These are phyloP conservation scores for Temnothorax nylanderi DNA, from an alignment of 1,140 invertebrate species.

Conservation along the genomic window DNA sequence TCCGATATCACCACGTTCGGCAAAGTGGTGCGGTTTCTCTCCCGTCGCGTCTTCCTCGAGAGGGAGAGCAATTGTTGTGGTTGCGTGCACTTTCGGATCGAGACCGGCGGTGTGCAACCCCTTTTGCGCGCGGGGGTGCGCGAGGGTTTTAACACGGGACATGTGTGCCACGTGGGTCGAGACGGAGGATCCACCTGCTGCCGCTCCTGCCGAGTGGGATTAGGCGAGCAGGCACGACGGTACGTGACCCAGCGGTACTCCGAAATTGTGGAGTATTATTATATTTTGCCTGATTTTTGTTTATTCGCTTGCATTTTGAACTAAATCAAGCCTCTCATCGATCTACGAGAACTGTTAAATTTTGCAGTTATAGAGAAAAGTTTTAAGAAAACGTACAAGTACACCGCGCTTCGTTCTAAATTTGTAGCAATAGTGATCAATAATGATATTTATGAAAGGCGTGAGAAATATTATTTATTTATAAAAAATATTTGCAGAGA, in stretches of 20 bases:
- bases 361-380: neutral
- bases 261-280: neutral
- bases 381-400: neutral
- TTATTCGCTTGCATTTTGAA: neutral
- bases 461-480: neutral
- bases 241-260: conserved; percentile 31
- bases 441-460: neutral
- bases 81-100: neutral
- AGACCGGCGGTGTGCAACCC: neutral
- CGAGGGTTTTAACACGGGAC: conserved; percentile 34
- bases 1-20: neutral
- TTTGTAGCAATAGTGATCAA: neutral
- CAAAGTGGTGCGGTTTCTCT: neutral
- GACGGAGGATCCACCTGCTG: conserved; percentile 63
- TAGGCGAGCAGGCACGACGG: conserved; percentile 64
- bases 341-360: neutral
- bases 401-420: neutral
- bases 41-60: too few relatives aligned
- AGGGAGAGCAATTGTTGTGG: neutral
- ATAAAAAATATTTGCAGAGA: neutral
- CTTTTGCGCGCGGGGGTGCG: neutral
- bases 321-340: neutral
- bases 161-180: conserved; percentile 70
- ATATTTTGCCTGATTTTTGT: neutral
- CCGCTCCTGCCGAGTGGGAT: conserved; percentile 57